Conservation (phyloP, 2,888 invertebrate genomes). For the Perizoma flavofasciatum region DNA sequence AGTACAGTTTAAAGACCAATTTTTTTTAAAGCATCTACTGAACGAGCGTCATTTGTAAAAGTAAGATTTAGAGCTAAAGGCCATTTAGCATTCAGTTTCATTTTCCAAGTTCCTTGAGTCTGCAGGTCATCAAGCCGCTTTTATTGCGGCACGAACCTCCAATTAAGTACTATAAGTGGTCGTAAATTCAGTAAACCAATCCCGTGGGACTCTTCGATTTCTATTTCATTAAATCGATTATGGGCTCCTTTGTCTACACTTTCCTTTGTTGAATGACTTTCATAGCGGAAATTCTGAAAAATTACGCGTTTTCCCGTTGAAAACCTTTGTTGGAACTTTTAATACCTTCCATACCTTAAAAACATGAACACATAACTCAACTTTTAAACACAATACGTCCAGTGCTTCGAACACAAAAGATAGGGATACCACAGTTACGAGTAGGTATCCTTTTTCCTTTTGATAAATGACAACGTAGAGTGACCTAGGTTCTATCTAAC, state of each 20-base stretch:
- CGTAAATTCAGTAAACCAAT: slow-evolving; percentile 76
- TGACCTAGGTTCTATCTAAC: too few relatives aligned
- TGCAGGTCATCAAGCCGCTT: slow-evolving; percentile 71
- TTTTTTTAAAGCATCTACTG: slow-evolving; percentile 5
- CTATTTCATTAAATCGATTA: slow-evolving; percentile 79
- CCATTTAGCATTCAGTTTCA: slow-evolving; percentile 57
- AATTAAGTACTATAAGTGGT: slow-evolving; percentile 75
- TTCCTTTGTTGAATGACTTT: slow-evolving; percentile 69
- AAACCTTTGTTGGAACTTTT: slow-evolving; percentile 12
- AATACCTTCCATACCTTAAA: not conserved
- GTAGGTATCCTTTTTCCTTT: too few relatives aligned
- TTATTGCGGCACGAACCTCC: slow-evolving; percentile 75
- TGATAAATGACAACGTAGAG: too few relatives aligned
- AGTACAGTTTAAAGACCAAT: too few relatives aligned
- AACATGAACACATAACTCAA: not conserved
- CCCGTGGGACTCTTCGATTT: slow-evolving; percentile 70
- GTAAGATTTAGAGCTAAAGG: slow-evolving; percentile 43
- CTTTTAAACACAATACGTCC: too few relatives aligned
- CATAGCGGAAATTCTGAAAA: slow-evolving; percentile 71
- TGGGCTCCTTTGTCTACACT: slow-evolving; percentile 64
- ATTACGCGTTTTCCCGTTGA: slow-evolving; percentile 53
- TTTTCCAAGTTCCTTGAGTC: slow-evolving; percentile 66
- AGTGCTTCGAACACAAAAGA: too few relatives aligned
- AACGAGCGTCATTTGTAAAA: slow-evolving; percentile 53
- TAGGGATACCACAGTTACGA: too few relatives aligned